Conservation (phyloP, 2,888 invertebrate species). For the Koerneria pararmatus region DNA sequence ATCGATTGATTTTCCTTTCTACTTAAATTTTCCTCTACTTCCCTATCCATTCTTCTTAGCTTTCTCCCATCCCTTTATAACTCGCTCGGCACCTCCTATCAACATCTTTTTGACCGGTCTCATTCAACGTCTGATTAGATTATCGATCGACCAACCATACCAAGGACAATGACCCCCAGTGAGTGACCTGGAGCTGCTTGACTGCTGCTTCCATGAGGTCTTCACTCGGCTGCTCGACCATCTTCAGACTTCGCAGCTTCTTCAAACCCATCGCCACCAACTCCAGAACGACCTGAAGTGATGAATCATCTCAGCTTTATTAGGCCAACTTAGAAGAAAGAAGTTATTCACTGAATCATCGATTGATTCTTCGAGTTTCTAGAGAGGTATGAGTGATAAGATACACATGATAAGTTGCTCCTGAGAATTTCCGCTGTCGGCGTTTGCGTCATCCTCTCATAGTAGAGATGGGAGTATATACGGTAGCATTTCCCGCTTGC, state of each 20-base stretch:
- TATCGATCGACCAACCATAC: too few relatives aligned
- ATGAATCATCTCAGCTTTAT: background rate
- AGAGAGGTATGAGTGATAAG: too few relatives aligned
- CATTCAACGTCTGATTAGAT: too few relatives aligned
- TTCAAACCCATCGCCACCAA: constrained; percentile 79
- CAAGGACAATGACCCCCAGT: too few relatives aligned
- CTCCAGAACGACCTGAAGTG: constrained; percentile 71
- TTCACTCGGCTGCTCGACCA: constrained; percentile 80
- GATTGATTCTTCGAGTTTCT: background rate
- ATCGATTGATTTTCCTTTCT: too few relatives aligned
- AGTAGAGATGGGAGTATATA: constrained; percentile 77
- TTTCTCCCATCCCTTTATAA: too few relatives aligned
- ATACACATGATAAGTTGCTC: constrained; percentile 50
- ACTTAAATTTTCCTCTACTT: too few relatives aligned
- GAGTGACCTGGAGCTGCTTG: constrained; percentile 36
- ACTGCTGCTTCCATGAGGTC: constrained; percentile 64
- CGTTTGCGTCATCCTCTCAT: constrained; percentile 71
- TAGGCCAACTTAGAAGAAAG: background rate
- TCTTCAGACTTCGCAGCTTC: constrained; percentile 76
- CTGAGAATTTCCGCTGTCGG: constrained; percentile 81
- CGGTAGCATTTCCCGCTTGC: constrained; percentile 29
- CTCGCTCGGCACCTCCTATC: too few relatives aligned
- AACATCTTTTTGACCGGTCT: too few relatives aligned
- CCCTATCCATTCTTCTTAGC: too few relatives aligned
- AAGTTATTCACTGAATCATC: background rate